Conservation (phyloP, 2,888 invertebrate species). For the Allophyes oxyacanthae region DNA sequence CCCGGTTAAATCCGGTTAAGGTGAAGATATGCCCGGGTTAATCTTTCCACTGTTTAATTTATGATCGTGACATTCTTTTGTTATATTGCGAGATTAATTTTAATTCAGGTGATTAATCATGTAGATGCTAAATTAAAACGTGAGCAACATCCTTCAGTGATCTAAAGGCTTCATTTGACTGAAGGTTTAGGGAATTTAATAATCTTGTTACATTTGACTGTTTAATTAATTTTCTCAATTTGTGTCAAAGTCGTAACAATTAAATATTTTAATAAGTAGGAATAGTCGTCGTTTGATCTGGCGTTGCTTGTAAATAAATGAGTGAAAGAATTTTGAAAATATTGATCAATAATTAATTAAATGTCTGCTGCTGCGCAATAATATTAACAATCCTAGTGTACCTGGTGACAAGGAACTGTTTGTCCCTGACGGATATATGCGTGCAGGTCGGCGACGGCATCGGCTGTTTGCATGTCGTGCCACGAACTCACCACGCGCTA, state of each 20-base stretch:
- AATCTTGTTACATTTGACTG: slow-evolving; percentile 44
- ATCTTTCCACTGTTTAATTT: slow-evolving; percentile 82
- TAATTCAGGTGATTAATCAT: slow-evolving; percentile 61
- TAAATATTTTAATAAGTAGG: slow-evolving; percentile 30
- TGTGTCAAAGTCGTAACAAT: slow-evolving; percentile 21
- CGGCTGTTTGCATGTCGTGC: too few species aligned
- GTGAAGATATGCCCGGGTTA: slow-evolving; percentile 85
- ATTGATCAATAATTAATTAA: too few species aligned
- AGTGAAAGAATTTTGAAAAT: background rate
- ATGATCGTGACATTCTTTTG: slow-evolving; percentile 72
- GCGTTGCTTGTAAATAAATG: background rate
- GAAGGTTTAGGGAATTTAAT: slow-evolving; percentile 29
- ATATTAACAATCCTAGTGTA: too few species aligned
- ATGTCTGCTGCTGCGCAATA: too few species aligned
- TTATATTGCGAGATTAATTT: slow-evolving; percentile 62
- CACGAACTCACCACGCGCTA: too few species aligned
- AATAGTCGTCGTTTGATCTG: slow-evolving; percentile 4
- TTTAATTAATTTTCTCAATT: slow-evolving; percentile 49
- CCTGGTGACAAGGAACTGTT: too few species aligned
- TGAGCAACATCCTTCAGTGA: slow-evolving; percentile 34
- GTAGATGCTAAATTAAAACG: slow-evolving; percentile 44
- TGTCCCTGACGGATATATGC: too few species aligned
- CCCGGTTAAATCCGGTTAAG: slow-evolving; percentile 84
- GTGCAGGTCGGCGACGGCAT: too few species aligned
- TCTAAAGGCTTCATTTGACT: slow-evolving; percentile 35